Percentiles rank a stretch among this genome's conserved stretches.
Conservation (phyloP, 2,113 vertebrate species). For the Aix galericulata region DNA sequence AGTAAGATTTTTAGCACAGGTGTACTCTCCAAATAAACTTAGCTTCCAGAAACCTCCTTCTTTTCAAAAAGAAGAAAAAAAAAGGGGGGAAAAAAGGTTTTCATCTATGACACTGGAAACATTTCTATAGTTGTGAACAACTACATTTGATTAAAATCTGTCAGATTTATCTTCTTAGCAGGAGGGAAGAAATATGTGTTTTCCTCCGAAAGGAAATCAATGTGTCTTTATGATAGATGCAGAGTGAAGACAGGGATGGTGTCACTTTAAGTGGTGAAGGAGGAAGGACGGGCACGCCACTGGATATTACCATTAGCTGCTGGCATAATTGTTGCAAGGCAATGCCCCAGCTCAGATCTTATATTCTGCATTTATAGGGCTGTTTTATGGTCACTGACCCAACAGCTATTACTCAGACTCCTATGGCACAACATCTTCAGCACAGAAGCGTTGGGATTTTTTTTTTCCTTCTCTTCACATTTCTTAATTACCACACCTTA, state of each 20-base stretch:
- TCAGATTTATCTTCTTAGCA: constrained; percentile 80
- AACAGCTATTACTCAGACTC: constrained; percentile 31
- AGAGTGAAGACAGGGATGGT: constrained; percentile 56
- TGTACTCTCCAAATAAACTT: constrained; percentile 41
- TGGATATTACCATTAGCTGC: constrained; percentile 41
- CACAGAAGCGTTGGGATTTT: not conserved
- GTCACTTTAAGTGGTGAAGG: constrained; percentile 66
- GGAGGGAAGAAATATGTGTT: constrained; percentile 80
- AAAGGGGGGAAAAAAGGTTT: not conserved
- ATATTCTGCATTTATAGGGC: constrained; percentile 69
- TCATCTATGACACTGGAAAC: constrained; percentile 8
- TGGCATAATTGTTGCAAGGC: constrained; percentile 28
- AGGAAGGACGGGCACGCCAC: not conserved
- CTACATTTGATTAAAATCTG: constrained; percentile 82
- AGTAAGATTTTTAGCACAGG: constrained; percentile 51
- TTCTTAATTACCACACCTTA: constrained; percentile 14
- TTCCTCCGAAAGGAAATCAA: constrained; percentile 81
- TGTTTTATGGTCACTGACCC: constrained; percentile 57
- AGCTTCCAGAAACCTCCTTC: not conserved
- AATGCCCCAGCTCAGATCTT: constrained; percentile 51
- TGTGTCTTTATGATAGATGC: constrained; percentile 82
- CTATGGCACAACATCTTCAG: not conserved
- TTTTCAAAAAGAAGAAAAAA: not conserved
- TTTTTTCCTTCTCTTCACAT: not conserved
- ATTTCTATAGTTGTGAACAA: constrained; percentile 76